Conservation (phyloP, 2,113 vertebrate genomes). For the Saimiri boliviensis region DNA sequence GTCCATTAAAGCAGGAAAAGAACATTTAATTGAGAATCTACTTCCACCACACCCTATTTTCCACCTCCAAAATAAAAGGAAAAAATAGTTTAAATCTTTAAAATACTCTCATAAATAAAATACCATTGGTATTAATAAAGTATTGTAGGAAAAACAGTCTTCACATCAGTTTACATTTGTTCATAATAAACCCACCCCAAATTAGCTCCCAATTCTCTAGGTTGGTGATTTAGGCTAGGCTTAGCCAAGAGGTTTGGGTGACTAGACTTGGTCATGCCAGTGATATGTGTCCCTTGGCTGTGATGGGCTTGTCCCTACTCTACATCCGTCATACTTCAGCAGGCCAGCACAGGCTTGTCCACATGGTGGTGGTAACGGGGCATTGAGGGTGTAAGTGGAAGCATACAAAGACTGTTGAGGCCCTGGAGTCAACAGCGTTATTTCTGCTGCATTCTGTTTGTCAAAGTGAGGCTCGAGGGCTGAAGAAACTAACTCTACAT, state of each 20-base stretch:
- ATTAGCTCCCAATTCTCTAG: neutral
- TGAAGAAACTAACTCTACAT: neutral
- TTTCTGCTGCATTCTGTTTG: neutral
- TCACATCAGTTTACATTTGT: neutral
- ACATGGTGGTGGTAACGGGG: accelerated
- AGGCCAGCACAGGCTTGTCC: neutral
- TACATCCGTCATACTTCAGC: neutral
- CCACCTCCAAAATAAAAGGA: neutral
- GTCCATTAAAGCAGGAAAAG: slow-evolving; percentile 6
- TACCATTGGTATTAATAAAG: neutral
- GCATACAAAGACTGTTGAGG: neutral
- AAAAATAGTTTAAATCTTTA: neutral
- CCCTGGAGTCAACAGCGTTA: neutral
- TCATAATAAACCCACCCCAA: neutral
- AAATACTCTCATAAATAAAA: neutral
- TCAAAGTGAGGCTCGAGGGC: neutral
- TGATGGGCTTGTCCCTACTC: neutral
- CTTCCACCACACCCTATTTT: neutral
- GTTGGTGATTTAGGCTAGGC: neutral
- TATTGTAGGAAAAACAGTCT: neutral
- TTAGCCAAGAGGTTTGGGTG: neutral
- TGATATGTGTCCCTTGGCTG: neutral
- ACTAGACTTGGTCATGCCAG: accelerated
- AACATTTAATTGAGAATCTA: slow-evolving; percentile 30
- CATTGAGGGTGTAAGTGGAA: neutral